Base-by-base conservation (phyloP, 2,113 vertebrate species). In the Callionymus lyra region DNA sequence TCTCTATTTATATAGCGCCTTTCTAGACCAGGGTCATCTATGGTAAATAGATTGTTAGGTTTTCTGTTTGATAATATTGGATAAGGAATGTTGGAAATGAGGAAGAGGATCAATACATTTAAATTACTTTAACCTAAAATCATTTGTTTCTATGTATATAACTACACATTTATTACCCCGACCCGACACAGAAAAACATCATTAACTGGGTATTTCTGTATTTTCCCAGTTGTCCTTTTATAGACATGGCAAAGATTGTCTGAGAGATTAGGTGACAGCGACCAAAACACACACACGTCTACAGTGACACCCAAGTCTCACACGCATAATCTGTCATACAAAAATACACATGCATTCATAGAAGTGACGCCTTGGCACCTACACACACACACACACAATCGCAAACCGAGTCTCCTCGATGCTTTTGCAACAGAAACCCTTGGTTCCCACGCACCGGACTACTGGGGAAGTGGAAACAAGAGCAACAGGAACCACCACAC, bases 391-490 rank as follows among this genome's bases (percentile, higher is more conserved):
- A 56, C 38, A 56, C 31, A 16, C 36, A 47, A n/a, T n/a, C 41
- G 53, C 52, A 44, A 37, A 50, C 41, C 53, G 46, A 53, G 15
- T 50, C 39, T 56, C 32, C n/a, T 60, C 65, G 62, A 72, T 62
- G 47, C 53, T 54, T 14, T 52, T 63, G 65, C 63, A 63, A 60
- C 44, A 59, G 44, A 63, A 72, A 57, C 10, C 1, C 63, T n/a
- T 68, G 70, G 78, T 83, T 83, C 81, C 78, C 81, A 83, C 76
- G 76, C 70, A 74, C 56, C 74, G 68, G 69, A 75, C 70, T 57
- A 37, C 58, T 65, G 67, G 67, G 78, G 78, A 83, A 83, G 81
- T 83, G 81, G 76, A 78, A 82, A 82, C 72, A 74, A 80, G 76
- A 77, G 77, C 74, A 80, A 83, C 78, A 78, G 76, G 76, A 81